These are phyloP conservation scores for Phylloscopus trochiloides DNA, from an alignment of 2,113 vertebrate species.

Conservation along the genomic window DNA sequence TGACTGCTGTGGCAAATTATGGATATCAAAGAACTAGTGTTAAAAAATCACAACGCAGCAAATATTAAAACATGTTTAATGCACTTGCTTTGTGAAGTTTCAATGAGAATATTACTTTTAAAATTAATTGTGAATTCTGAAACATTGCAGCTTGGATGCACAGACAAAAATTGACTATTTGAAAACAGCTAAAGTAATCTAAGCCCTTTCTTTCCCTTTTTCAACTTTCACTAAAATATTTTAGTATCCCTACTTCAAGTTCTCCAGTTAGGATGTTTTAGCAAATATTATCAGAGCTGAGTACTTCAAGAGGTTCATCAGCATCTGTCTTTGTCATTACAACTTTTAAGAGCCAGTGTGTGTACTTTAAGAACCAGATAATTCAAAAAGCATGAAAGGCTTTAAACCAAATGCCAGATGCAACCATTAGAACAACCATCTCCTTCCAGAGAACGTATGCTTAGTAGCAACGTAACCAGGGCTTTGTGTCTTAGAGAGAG, in stretches of 20 bases:
- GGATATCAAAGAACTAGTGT: background rate
- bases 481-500: background rate
- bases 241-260: background rate
- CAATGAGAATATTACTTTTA: background rate
- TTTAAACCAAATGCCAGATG: background rate
- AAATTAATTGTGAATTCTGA: background rate
- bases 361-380: background rate
- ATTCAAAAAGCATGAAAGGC: background rate
- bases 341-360: background rate
- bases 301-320: background rate
- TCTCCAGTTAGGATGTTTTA: background rate
- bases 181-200: background rate
- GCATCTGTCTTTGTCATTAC: background rate
- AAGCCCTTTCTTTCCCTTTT: background rate
- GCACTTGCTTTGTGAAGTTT: background rate
- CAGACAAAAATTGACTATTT: background rate
- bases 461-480: background rate
- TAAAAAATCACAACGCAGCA: background rate
- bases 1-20: background rate
- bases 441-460: background rate
- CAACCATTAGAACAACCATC: background rate
- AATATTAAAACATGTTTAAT: background rate
- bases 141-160: background rate
- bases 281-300: background rate
- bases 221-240: background rate